Evolutionary conservation across 1,140 invertebrate species (phyloP).

Genomic region (Melipona quadrifasciata): DNA sequence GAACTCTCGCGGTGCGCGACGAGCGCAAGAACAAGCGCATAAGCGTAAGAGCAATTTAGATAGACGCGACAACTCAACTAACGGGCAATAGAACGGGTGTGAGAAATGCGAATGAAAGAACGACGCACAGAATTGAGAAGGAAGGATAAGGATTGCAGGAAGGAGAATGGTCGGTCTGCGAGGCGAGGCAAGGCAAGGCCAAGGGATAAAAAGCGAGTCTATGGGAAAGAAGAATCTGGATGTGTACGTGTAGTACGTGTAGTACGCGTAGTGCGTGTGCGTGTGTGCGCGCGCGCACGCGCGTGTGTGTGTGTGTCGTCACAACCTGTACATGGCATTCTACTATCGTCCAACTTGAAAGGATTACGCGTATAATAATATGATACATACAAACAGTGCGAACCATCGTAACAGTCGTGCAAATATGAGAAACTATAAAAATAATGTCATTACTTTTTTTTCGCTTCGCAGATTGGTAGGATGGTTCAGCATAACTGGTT

Average conservation of each 20-base stretch:
- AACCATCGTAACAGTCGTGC: slow-evolving; percentile 71
- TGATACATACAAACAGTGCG: slow-evolving; percentile 44
- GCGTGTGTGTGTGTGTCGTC: too few species aligned
- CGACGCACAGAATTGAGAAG: neutral
- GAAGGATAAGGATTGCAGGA: too few species aligned
- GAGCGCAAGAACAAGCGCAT: neutral
- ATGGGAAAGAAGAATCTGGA: neutral
- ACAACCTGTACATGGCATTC: neutral
- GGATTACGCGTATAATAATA: slow-evolving; percentile 9
- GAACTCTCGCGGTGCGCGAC: neutral
- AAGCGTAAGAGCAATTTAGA: neutral
- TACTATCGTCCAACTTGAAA: neutral
- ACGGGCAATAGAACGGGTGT: neutral
- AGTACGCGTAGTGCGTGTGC: too few species aligned
- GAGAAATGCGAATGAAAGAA: neutral
- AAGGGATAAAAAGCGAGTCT: neutral
- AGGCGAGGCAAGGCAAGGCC: neutral
- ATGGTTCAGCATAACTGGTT: slow-evolving; percentile 66
- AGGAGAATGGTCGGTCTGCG: too few species aligned
- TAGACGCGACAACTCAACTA: neutral
- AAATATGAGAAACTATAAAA: slow-evolving; percentile 78
- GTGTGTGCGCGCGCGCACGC: accelerated
- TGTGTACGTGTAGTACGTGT: neutral
- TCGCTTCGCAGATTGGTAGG: slow-evolving; percentile 64
- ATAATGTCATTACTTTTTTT: slow-evolving; percentile 74